Base-by-base conservation (phyloP, 2,888 invertebrate species). In the Agonopterix subpropinquella region DNA sequence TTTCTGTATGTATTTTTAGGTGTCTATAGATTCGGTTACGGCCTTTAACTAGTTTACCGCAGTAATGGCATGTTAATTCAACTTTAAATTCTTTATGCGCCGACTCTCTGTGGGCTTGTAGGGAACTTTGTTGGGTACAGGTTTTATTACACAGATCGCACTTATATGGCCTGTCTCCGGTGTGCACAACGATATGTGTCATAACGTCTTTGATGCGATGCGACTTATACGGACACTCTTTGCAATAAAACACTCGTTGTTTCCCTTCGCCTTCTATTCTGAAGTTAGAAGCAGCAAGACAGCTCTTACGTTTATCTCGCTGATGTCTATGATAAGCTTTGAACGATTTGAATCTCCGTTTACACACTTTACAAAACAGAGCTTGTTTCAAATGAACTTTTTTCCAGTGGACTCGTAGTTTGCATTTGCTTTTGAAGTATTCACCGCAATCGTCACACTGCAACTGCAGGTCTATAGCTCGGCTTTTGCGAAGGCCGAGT, bases 11-110 rank as follows among this genome's bases (percentile, higher is more conserved):
- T 1, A 47, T 50, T 55, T 56, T 64, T 36, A 84, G 56, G 45
- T 86, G 86, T 13, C 67, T 63, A 37, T 80, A 78, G 0, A 73
- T 64, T 50, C 56, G 64, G 8, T 53, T 56, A 1, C 82, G 70
- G 0, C 84, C 81, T 52, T 62, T 67, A 0, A 84, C 49, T 43
- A 60, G 53, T 59, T 81, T 82, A 0, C 86, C 86, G 44, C 86
- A 86, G 13, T 64, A 67, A 5, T 80, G 73, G 50, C 86, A 86
- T 1, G 79, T 79, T 3, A 69, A 61, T 58, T 78, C 73, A 1
- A 63, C 50, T 41, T 55, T 56, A 39, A 65, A 74, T 1, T 67
- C 57, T 10, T 77, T 68, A 47, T 86, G 86, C 0, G 55, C 53
- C 0, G 51, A 36, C 55, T 85, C 84, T 49, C 69, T 68, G 48